Conservation (phyloP, 1,140 invertebrate species). For the Pseudomyrmex flavicornis region DNA sequence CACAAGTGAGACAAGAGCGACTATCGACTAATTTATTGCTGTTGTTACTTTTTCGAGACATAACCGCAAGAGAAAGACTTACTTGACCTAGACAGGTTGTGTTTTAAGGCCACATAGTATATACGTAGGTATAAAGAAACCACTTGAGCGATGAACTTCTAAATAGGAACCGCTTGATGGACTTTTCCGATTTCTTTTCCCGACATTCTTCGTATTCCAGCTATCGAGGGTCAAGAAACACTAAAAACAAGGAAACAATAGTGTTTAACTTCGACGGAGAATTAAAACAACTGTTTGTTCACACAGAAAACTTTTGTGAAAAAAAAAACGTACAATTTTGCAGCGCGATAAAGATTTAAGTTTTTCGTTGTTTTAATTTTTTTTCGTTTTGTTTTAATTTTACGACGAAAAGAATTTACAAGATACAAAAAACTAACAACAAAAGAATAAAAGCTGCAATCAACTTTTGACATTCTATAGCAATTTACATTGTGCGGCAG, state of each 20-base stretch:
- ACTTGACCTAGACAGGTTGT: constrained; percentile 14
- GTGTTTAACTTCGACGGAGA: neutral
- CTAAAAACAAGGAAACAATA: constrained; percentile 15
- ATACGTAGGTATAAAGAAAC: neutral
- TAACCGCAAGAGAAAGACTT: neutral
- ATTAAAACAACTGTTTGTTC: neutral
- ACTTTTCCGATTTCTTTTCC: constrained; percentile 30
- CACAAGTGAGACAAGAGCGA: constrained; percentile 4
- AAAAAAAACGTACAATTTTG: constrained; percentile 2
- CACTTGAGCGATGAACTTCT: constrained; percentile 36
- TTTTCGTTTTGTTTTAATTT: constrained; percentile 9
- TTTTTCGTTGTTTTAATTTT: neutral
- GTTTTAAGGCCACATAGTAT: neutral
- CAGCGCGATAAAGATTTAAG: neutral
- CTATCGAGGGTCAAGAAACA: constrained; percentile 26
- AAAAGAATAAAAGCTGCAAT: neutral
- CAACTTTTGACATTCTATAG: neutral
- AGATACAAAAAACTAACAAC: neutral
- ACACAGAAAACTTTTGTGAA: neutral
- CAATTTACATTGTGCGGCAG: neutral
- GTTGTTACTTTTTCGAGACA: neutral
- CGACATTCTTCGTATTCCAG: constrained; percentile 25
- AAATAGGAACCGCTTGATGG: constrained; percentile 44
- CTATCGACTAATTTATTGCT: constrained; percentile 3
- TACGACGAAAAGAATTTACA: neutral